phyloP scores from a whole-genome alignment of 2,797 vertebrate genomes.

The Centropyge bicolor region DNA sequence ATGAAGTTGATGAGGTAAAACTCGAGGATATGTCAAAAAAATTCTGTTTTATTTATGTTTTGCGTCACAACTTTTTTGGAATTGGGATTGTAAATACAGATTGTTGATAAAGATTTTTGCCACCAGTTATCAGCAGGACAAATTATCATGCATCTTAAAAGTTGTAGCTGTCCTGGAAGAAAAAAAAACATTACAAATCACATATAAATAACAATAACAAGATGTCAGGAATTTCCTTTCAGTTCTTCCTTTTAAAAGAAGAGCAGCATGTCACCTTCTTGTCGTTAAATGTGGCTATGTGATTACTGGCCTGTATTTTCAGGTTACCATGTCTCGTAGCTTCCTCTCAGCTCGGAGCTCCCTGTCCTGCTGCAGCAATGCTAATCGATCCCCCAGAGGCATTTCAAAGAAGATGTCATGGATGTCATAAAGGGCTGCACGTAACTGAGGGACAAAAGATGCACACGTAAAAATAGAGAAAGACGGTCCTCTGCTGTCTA shows the following conservation, averaged over 20 bases:
- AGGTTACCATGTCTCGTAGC: constrained; percentile 92
- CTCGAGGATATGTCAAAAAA: no score
- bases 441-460: constrained; percentile 83
- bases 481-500: constrained; percentile 44
- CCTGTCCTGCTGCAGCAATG: constrained; percentile 90
- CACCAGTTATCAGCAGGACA: background rate
- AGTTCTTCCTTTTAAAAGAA: background rate
- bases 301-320: constrained; percentile 7
- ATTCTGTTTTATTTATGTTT: no score
- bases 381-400: constrained; percentile 88
- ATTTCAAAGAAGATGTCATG: constrained; percentile 95
- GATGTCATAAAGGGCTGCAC: constrained; percentile 92
- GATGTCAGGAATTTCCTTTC: background rate
- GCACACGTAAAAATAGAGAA: constrained; percentile 3
- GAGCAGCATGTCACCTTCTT: background rate
- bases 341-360: constrained; percentile 93
- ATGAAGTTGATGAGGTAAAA: no score
- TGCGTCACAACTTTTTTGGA: no score
- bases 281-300: background rate
- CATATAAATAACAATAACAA: background rate
- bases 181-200: background rate
- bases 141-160: background rate
- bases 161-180: background rate
- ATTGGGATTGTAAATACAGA: background rate
- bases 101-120: background rate